These are phyloP conservation scores for Eugnorisma glareosa DNA, from an alignment of 2,888 invertebrate species.

Conservation along the genomic window DNA sequence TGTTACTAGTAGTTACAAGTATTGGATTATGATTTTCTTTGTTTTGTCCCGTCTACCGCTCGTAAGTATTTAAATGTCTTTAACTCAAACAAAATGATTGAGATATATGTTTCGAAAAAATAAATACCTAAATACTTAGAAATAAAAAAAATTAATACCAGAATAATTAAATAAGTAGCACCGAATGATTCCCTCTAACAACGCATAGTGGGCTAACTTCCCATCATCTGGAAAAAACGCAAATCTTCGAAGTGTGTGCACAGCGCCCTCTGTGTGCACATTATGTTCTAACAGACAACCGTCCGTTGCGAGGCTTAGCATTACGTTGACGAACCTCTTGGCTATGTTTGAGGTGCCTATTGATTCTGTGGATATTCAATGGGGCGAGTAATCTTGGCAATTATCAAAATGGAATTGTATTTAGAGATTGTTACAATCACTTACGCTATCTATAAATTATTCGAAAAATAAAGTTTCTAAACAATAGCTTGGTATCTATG, in stretches of 20 bases:
- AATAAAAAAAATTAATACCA: not conserved
- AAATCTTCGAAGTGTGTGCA: slow-evolving; percentile 45
- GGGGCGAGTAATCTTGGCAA: not conserved
- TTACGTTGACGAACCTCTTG: slow-evolving; percentile 47
- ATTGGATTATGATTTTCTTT: too few species aligned
- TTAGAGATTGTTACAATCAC: not conserved
- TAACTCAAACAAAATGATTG: not conserved
- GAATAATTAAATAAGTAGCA: too few species aligned
- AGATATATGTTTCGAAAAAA: not conserved
- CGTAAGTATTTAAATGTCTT: too few species aligned
- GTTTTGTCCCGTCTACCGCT: too few species aligned
- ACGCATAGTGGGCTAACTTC: slow-evolving; percentile 29
- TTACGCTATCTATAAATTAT: not conserved
- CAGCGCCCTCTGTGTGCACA: slow-evolving; percentile 45
- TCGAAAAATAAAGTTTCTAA: not conserved
- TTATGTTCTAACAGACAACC: slow-evolving; percentile 40
- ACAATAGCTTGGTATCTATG: not conserved
- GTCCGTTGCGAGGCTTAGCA: slow-evolving; percentile 50
- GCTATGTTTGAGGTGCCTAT: slow-evolving; percentile 25
- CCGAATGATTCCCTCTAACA: slow-evolving; percentile 5
- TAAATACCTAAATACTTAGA: not conserved
- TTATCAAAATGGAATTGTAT: slow-evolving; percentile 14
- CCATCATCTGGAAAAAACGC: slow-evolving; percentile 41
- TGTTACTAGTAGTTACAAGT: too few species aligned
- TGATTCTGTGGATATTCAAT: slow-evolving; percentile 26